Evolutionary conservation across 2,113 vertebrate genomes (phyloP), one percentile per base, ranked within the genome.

Genomic region (Grus americana): DNA sequence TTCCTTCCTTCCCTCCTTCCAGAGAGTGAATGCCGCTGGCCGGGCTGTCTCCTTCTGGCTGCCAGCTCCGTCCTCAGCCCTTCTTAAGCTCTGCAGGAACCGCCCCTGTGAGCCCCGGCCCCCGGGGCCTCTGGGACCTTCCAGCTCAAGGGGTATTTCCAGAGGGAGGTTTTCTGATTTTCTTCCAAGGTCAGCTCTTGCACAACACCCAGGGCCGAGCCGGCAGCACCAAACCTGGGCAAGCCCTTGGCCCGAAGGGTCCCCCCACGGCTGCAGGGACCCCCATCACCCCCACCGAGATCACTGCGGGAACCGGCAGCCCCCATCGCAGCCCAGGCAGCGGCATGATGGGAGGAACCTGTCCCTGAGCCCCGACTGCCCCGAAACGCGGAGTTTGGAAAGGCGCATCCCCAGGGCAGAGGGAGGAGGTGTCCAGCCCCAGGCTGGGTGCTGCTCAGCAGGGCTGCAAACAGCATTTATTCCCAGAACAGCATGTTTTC

Each of bases 1-100:
- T 93, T 89, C 40, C 63, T 93, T 89, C 55, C 65, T 96, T 75
- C 20, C 34, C 55, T 40, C 15, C 15, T 55, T 71, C 15, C 61
- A 59, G 42, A 32, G 59, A 88, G 75, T 0, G 0, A n/a, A 22
- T 10, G 23, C 74, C 0, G 13, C 38, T 1, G 24, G 32, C 11
- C 0, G 17, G 47, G 58, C 74, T 36, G 74, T 79, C 22, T 83
- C 89, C 42, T 76, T 90, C 93, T 97, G 88, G 9, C n/a, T 0
- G 2, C 23, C 36, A 40, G 86, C 47, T 44, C 65, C 4, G 1
- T 50, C 23, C 65, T 62, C 92, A 62, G 47, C 76, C 47, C 79
- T 82, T 96, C 86, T 97, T 97, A 96, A 95, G 32, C 63, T 34
- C 76, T 12, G 9, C 14, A 79, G 92, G 84, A 92, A 66, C 92